Evolutionary conservation across 1,140 invertebrate genomes (phyloP), one percentile per base, ranked within the genome.

Genomic region (Sycophila sp.): DNA sequence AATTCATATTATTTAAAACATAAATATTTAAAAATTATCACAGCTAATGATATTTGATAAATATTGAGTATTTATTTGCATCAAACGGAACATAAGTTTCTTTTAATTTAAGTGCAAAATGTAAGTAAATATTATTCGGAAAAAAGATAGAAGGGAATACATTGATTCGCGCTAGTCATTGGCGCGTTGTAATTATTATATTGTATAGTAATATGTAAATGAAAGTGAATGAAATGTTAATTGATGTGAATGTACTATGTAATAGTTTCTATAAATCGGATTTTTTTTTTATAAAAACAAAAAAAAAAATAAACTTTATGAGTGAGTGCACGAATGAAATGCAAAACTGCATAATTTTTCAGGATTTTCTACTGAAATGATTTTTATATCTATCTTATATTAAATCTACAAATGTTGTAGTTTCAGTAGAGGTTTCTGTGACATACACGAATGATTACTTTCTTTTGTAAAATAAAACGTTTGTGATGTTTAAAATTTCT

Each of bases 171-270:
- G 24, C 40, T 40, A 40, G 10, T 2, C 13, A 36, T 8, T 47
- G 19, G 36, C 40, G 51, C 10, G 26, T 63, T 63, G 40, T 70
- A 47, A 70, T 64, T 70, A 64, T 56, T 58, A 45, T 53, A 63
- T 34, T 64, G 42, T 70, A 63, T 60, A 69, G 47, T 49, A 34
- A 62, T n/a, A n/a, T 69, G 45, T 60, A 49, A 34, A 68, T 32
- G 34, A 8, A 28, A 8, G 40, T 38, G 19, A 28, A 60, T 28
- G 58, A 60, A 49, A 34, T 22, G 19, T 15, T 51, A 15, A n/a
- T 42, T 42, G 42, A 22, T 2, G 13, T 22, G 11, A 47, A 47
- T 47, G 8, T 47, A 10, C n/a, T n/a, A n/a, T n/a, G n/a, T n/a
- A n/a, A n/a, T n/a, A n/a, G n/a, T n/a, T n/a, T n/a, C n/a, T n/a